Conservation (phyloP, 2,888 invertebrate species). For the Tortricodes alternella region DNA sequence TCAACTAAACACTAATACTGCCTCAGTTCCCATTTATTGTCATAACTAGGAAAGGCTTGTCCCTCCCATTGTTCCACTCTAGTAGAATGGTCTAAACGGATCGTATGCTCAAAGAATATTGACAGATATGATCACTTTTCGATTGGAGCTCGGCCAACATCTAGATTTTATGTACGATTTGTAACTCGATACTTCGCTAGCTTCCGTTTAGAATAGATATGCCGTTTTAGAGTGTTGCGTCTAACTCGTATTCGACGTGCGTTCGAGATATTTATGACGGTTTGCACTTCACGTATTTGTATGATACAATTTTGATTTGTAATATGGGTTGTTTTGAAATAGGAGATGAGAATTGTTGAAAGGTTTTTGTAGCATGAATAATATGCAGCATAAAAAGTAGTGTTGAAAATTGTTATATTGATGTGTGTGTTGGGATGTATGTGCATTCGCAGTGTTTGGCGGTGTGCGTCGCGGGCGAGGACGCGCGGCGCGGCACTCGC, state of each 20-base stretch:
- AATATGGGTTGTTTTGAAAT: constrained; percentile 29
- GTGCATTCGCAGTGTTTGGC: constrained; percentile 24
- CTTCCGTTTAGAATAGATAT: constrained; percentile 78
- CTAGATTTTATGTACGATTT: constrained; percentile 78
- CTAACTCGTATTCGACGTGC: constrained; percentile 66
- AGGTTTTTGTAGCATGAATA: constrained; percentile 26
- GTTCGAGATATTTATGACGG: constrained; percentile 68
- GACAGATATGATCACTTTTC: constrained; percentile 82
- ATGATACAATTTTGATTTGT: constrained; percentile 37
- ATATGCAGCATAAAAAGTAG: constrained; percentile 17
- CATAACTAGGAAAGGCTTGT: constrained; percentile 38
- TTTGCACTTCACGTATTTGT: constrained; percentile 59
- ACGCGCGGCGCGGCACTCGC: constrained; percentile 41
- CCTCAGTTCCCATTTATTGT: constrained; percentile 33
- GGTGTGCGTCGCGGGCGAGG: constrained; percentile 26
- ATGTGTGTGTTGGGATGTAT: constrained; percentile 26
- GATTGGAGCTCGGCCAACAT: constrained; percentile 77
- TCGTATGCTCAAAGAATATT: constrained; percentile 75
- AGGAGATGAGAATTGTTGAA: constrained; percentile 24
- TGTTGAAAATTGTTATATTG: constrained; percentile 25
- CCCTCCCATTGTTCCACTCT: constrained; percentile 45
- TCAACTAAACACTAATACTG: constrained; percentile 34
- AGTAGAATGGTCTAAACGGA: constrained; percentile 61
- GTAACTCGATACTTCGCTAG: constrained; percentile 71
- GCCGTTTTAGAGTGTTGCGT: constrained; percentile 71